phyloP scores from a whole-genome alignment of 2,797 vertebrate genomes.

The Neosilurus mollespiculum region DNA sequence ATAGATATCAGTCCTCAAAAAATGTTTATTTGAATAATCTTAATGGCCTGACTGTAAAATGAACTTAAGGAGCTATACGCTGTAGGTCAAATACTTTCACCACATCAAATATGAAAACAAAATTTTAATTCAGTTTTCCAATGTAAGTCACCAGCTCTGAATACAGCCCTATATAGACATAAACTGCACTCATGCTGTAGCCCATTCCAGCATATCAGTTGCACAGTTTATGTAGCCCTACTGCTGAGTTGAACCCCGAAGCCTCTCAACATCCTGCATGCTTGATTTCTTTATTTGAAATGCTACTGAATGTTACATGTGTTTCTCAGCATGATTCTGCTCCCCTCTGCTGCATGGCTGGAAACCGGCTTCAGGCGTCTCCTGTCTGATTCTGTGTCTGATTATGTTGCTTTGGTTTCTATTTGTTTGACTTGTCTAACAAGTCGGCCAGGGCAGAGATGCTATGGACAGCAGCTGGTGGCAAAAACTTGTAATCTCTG shows the following conservation, averaged over 20 bases:
- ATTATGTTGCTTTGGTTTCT: conserved; percentile 81
- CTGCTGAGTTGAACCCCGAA: conserved; percentile 22
- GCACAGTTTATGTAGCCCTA: conserved; percentile 40
- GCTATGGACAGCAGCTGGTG: conserved; percentile 78
- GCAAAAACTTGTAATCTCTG: background rate
- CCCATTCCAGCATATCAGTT: conserved; percentile 40
- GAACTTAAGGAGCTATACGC: background rate
- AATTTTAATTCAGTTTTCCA: background rate
- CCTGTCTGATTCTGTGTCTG: conserved; percentile 39
- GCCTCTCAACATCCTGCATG: conserved; percentile 53
- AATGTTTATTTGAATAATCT: background rate
- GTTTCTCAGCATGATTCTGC: conserved; percentile 58
- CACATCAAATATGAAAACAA: background rate
- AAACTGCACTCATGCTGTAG: conserved; percentile 30
- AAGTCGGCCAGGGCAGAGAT: conserved; percentile 83
- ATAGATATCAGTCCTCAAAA: background rate
- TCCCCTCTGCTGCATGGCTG: conserved; percentile 58
- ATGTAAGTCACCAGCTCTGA: conserved; percentile 10
- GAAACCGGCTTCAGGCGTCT: conserved; percentile 53
- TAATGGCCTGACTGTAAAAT: background rate
- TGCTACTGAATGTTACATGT: conserved; percentile 38
- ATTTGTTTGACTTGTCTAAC: conserved; percentile 75
- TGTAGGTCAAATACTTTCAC: background rate
- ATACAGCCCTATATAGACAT: conserved; percentile 16
- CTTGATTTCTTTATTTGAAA: conserved; percentile 39